Conservation (phyloP, 2,113 vertebrate genomes). For the Melospiza melodia region DNA sequence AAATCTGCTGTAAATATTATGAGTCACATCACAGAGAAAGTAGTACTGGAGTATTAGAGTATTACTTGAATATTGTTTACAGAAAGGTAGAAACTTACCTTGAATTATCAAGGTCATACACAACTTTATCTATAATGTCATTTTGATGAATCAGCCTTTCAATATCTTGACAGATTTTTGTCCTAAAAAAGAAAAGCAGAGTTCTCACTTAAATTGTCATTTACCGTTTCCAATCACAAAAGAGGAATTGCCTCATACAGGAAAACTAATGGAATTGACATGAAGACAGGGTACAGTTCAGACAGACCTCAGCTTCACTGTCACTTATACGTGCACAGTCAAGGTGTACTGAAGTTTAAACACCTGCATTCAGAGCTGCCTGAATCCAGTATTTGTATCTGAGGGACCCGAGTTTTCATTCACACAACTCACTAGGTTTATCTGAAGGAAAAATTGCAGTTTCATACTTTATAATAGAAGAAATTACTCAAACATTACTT, state of each 20-base stretch:
- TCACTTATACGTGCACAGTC: not conserved
- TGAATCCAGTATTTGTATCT: not conserved
- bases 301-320: not conserved
- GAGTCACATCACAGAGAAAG: not conserved
- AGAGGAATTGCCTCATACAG: not conserved
- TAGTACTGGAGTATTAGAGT: not conserved
- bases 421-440: not conserved
- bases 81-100: slow-evolving; percentile 76
- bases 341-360: not conserved
- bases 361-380: not conserved
- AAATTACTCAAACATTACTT: slow-evolving; percentile 11
- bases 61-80: not conserved
- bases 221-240: not conserved
- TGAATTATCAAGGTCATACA: slow-evolving; percentile 91
- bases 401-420: not conserved
- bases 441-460: not conserved
- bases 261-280: not conserved
- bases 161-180: slow-evolving; percentile 97
- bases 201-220: not conserved
- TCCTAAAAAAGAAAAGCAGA: slow-evolving; percentile 74
- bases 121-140: slow-evolving; percentile 92
- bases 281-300: not conserved
- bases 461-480: not conserved
- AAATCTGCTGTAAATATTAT: not conserved
- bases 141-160: slow-evolving; percentile 96